Conservation (phyloP, 2,888 invertebrate species). For the Chouioia cunea region DNA sequence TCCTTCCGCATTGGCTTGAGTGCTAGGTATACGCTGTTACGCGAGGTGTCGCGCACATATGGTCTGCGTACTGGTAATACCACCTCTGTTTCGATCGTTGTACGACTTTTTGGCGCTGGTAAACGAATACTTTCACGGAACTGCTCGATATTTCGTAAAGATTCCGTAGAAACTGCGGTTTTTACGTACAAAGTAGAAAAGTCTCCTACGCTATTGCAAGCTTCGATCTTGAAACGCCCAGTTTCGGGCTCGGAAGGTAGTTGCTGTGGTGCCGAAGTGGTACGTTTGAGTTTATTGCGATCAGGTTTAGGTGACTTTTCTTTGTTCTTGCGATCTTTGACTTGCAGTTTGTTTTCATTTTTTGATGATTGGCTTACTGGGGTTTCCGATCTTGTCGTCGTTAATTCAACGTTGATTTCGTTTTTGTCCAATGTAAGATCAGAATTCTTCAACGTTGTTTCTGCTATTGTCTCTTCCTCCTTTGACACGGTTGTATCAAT, state of each 20-base stretch:
- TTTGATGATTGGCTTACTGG: constrained; percentile 6
- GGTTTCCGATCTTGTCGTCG: no score
- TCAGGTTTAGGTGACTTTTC: background rate
- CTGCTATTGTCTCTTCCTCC: background rate
- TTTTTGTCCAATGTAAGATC: no score
- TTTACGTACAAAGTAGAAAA: constrained; percentile 60
- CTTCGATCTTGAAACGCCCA: constrained; percentile 58
- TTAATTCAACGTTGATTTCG: no score
- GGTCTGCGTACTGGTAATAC: constrained; percentile 60
- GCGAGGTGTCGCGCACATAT: constrained; percentile 61
- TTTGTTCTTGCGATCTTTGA: background rate
- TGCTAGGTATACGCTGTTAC: constrained; percentile 64
- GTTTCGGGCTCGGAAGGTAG: background rate
- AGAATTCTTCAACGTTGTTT: background rate
- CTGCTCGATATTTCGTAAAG: constrained; percentile 53
- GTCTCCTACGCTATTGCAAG: constrained; percentile 63
- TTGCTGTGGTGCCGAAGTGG: constrained; percentile 10
- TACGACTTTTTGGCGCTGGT: constrained; percentile 53
- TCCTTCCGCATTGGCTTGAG: constrained; percentile 53
- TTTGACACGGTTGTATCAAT: background rate
- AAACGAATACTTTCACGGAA: constrained; percentile 61
- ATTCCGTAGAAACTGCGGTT: constrained; percentile 11
- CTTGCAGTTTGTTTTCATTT: background rate
- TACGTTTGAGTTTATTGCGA: constrained; percentile 6
- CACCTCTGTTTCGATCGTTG: constrained; percentile 55